phyloP scores from a whole-genome alignment of 2,797 vertebrate species.

The Acipenser transmontanus region DNA sequence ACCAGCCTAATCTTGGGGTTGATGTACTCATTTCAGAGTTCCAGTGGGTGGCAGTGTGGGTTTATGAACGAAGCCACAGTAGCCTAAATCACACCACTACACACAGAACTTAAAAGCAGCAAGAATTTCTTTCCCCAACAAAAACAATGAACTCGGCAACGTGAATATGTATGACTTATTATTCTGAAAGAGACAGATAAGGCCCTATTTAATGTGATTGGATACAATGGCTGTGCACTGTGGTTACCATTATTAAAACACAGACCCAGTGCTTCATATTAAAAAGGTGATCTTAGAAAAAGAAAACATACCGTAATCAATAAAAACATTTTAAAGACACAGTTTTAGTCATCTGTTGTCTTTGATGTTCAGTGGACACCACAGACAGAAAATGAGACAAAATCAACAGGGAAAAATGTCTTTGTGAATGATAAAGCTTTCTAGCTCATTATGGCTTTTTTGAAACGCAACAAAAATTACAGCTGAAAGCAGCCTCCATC shows the following conservation, averaged over 20 bases:
- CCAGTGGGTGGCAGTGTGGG: constrained; percentile 43
- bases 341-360: background rate
- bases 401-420: background rate
- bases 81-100: background rate
- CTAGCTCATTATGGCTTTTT: constrained; percentile 82
- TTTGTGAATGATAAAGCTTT: constrained; percentile 43
- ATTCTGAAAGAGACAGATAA: constrained; percentile 36
- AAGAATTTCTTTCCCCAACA: background rate
- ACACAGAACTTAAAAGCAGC: too few species aligned
- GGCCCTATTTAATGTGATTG: constrained; percentile 53
- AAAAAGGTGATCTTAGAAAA: constrained; percentile 15
- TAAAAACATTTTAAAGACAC: constrained; percentile 1
- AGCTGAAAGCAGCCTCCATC: constrained; percentile 71
- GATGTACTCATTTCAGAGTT: background rate
- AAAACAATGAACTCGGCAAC: constrained; percentile 11
- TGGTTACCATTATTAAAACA: constrained; percentile 27
- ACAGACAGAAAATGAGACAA: background rate
- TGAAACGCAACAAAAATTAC: constrained; percentile 78
- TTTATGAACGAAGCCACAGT: constrained; percentile 6
- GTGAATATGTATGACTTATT: constrained; percentile 31
- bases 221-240: constrained; percentile 21
- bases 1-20: too few species aligned
- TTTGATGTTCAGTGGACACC: background rate
- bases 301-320: constrained; percentile 4
- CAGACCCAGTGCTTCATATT: constrained; percentile 18